phyloP scores from a whole-genome alignment of 2,888 invertebrate species.

The Autographa gamma region DNA sequence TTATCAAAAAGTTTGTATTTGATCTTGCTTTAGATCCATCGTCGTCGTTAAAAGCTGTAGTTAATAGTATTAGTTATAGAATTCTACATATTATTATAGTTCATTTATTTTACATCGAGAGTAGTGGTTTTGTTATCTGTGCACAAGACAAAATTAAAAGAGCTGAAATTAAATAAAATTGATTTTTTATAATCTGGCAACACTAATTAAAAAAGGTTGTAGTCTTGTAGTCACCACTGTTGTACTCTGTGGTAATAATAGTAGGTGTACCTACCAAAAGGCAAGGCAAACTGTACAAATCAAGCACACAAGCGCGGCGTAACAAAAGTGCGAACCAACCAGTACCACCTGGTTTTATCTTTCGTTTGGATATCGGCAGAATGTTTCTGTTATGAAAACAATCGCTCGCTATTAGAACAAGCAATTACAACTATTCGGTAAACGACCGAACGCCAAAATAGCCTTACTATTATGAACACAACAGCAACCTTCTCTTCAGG shows the following conservation, averaged over 20 bases:
- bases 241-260: slow-evolving; percentile 13
- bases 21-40: no score
- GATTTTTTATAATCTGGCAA: slow-evolving; percentile 17
- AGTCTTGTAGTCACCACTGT: no score
- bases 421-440: slow-evolving; percentile 30
- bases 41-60: no score
- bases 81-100: no score
- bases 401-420: slow-evolving; percentile 18
- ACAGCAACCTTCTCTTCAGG: slow-evolving; percentile 62
- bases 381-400: slow-evolving; percentile 39
- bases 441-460: slow-evolving; percentile 26
- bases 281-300: not conserved
- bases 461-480: slow-evolving; percentile 64
- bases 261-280: slow-evolving; percentile 1
- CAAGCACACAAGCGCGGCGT: slow-evolving; percentile 17
- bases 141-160: not conserved
- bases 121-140: not conserved
- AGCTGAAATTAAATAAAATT: no score
- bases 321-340: slow-evolving; percentile 23
- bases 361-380: slow-evolving; percentile 33
- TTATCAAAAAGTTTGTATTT: no score
- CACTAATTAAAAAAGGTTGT: not conserved
- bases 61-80: no score
- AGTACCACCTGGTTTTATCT: slow-evolving; percentile 17
- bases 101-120: not conserved